Percentiles rank a stretch among this genome's conserved stretches.
Evolutionary conservation across 1,140 invertebrate species (phyloP).

Genomic region (Lasioglossum baleicum): DNA sequence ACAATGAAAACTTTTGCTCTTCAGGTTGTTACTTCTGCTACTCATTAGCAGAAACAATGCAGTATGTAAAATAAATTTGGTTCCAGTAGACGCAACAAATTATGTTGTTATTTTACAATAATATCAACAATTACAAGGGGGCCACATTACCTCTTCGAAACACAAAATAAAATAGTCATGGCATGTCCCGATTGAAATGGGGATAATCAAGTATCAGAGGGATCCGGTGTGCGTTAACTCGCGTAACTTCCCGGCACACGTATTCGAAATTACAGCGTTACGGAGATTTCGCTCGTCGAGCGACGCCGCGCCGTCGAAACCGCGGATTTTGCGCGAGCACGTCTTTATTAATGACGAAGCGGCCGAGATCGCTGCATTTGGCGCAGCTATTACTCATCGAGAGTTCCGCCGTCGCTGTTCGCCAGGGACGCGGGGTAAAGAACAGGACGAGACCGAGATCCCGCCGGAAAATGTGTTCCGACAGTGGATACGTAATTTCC

Average conservation of each 20-base stretch:
- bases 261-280: conserved; percentile 14
- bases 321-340: conserved; percentile 36
- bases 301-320: conserved; percentile 1
- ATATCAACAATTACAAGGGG: no score
- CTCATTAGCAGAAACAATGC: no score
- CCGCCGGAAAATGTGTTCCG: neutral
- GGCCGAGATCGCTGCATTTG: conserved; percentile 42
- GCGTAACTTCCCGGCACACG: neutral
- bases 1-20: no score
- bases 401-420: conserved; percentile 18
- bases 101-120: no score
- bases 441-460: neutral
- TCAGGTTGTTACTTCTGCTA: no score
- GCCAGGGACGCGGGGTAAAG: neutral
- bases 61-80: no score
- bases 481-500: conserved; percentile 46
- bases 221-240: neutral
- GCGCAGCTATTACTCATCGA: conserved; percentile 40
- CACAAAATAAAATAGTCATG: no score
- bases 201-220: no score
- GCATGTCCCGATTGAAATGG: no score
- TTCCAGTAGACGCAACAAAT: no score
- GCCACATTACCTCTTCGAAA: no score
- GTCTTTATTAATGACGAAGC: conserved; percentile 52
- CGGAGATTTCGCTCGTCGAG: conserved; percentile 12